Conservation (phyloP, 2,113 vertebrate genomes). For the Mustelus asterias region DNA sequence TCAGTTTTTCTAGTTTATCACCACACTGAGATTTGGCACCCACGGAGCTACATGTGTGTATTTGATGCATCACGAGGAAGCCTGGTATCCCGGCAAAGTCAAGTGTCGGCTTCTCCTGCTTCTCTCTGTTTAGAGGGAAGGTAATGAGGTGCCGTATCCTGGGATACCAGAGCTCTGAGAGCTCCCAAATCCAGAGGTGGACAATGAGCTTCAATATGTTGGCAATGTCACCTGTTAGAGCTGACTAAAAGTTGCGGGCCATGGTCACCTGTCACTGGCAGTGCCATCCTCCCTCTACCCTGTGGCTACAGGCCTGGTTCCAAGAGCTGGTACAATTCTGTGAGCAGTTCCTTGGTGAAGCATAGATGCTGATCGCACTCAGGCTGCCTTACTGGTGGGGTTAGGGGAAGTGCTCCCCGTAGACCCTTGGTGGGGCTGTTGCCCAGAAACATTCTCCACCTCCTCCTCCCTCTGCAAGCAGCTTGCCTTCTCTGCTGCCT, state of each 20-base stretch:
- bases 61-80: not conserved
- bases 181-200: not conserved
- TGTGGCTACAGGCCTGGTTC: no score
- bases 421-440: not conserved
- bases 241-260: not conserved
- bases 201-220: not conserved
- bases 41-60: not conserved
- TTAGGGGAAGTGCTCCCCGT: not conserved
- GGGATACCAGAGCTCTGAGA: not conserved
- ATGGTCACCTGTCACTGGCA: not conserved
- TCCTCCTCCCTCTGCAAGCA: not conserved
- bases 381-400: not conserved
- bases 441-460: not conserved
- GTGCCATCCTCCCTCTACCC: not conserved
- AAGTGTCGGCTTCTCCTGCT: not conserved
- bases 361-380: not conserved
- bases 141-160: not conserved
- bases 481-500: not conserved
- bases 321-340: not conserved
- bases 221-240: not conserved
- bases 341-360: not conserved
- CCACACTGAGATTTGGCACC: not conserved
- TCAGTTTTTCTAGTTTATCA: not conserved
- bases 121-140: not conserved
- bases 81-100: not conserved